phyloP scores from a whole-genome alignment of 1,140 invertebrate genomes.

The Diuraphis noxia region DNA sequence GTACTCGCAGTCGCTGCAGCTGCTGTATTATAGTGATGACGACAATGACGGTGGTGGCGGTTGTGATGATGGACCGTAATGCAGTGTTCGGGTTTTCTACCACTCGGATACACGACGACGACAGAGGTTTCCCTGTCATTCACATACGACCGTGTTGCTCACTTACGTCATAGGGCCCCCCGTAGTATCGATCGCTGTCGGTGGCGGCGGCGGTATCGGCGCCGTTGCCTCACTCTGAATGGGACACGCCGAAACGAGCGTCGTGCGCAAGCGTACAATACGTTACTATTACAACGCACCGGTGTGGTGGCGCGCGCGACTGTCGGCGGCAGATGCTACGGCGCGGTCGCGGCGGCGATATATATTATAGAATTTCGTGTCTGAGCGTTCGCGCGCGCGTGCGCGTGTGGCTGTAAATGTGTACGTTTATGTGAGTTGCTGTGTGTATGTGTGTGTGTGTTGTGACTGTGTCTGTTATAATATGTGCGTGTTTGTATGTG shows the following conservation, averaged over 20 bases:
- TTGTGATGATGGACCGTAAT: background rate
- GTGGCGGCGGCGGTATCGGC: background rate
- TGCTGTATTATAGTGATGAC: too few relatives aligned
- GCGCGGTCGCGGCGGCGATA: conserved; percentile 1
- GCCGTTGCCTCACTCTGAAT: conserved; percentile 44
- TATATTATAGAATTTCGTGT: background rate
- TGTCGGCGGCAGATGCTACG: conserved; percentile 9
- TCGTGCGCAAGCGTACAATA: conserved; percentile 35
- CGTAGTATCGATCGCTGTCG: conserved; percentile 27
- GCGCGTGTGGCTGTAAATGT: background rate
- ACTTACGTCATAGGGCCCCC: conserved; percentile 51
- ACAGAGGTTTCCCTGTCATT: conserved; percentile 34
- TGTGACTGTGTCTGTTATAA: background rate
- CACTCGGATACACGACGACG: background rate
- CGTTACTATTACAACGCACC: background rate
- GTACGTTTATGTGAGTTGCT: too few relatives aligned
- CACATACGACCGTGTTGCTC: conserved; percentile 52
- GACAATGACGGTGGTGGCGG: background rate
- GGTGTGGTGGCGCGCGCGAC: conserved; percentile 13
- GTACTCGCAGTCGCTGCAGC: too few relatives aligned
- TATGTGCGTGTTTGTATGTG: background rate
- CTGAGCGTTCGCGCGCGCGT: background rate
- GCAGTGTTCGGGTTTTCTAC: background rate
- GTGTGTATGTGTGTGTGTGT: too few relatives aligned
- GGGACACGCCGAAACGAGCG: conserved; percentile 33